Base-by-base conservation (phyloP, 2,113 vertebrate species). In the Toxotes jaculatrix region DNA sequence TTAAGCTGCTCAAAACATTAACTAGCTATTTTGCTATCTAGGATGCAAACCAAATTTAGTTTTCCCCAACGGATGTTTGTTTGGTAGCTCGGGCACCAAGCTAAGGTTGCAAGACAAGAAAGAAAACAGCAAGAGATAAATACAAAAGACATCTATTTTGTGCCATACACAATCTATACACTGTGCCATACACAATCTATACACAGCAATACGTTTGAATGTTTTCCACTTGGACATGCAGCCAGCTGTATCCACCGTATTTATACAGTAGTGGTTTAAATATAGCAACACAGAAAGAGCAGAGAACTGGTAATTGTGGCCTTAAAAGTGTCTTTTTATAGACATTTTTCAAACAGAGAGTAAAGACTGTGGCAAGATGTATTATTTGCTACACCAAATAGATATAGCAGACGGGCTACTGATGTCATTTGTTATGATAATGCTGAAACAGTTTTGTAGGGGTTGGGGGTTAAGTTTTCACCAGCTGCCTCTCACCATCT, bases 321-420 rank as follows among this genome's bases (percentile, higher is more conserved):
- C 56, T 74, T 47, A 31, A 57, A 79, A 47, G 42, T 23, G 31
- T 75, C 47, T 82, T 82, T 87, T 75, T 73, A 79, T 79, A 68
- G 74, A 70, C 82, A 65, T 81, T 76, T 70, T 80, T 78, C 64
- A 70, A 72, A 60, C 49, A 47, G 71, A 71, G 72, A 57, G 59
- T 31, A 49, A 77, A 55, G 69, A 16, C 53, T 59, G 59, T 71
- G 74, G 69, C 19, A 1, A 32, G 4, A 59, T 40, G 68, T 56
- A 42, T 45, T 53, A 77, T 74, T 65, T 78, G 34, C 38, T 51
- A 10, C 49, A 21, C 31, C 71, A 51, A 17, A 63, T 56, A 13
- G 3, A 12, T 76, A 7, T 14, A 72, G 61, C 75, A 85, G 64
- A 63, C 70, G 42, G 10, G 17, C 57, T 70, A 69, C 31, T 55